Base-by-base conservation (phyloP, 2,797 vertebrate species). In the Arrhamphus sclerolepis region DNA sequence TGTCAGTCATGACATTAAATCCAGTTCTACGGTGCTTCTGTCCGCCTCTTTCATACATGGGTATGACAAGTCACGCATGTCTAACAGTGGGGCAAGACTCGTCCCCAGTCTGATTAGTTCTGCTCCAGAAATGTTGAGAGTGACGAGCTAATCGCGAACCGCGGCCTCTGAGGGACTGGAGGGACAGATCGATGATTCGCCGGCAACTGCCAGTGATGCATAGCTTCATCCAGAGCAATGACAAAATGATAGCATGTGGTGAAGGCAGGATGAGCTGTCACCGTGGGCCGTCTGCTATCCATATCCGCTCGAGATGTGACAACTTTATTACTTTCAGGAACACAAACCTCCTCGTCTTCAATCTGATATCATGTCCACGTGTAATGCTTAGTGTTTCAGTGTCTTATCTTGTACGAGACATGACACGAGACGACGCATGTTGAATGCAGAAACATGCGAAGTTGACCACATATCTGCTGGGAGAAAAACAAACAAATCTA, bases 101-200 rank as follows among this genome's bases (percentile, higher is more conserved):
- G 56, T 80, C 81, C 82, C 70, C 63, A 54, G 80, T 46, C 73
- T 75, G 85, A 87, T 90, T 86, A 86, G 87, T 89, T 89, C 85
- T 82, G 85, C 87, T 84, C 82, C 75, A 90, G 80, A 86, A 89
- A 85, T 68, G 66, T 46, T 59, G 48, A 81, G 83, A 84, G 78
- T 82, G 88, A 85, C 72, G 70, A 89, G 85, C 80, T 84, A 84
- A 87, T 89, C 63, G 66, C 51, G 18, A 42, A 74, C 39, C 17
- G 24, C 61, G 65, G 60, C 70, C 81, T 78, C 63, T 19, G 66
- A 73, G 77, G 66, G 60, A 21, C 69, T 6, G 34, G 43, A 40
- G 43, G 70, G 74, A 70, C 78, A 28, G 84, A 85, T 82, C 81
- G 39, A 79, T 86, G 81, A 80, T 69, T 66, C 46, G 16, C 46